Evolutionary conservation across 2,888 invertebrate species (phyloP).

Genomic region (Petrophora chlorosata): DNA sequence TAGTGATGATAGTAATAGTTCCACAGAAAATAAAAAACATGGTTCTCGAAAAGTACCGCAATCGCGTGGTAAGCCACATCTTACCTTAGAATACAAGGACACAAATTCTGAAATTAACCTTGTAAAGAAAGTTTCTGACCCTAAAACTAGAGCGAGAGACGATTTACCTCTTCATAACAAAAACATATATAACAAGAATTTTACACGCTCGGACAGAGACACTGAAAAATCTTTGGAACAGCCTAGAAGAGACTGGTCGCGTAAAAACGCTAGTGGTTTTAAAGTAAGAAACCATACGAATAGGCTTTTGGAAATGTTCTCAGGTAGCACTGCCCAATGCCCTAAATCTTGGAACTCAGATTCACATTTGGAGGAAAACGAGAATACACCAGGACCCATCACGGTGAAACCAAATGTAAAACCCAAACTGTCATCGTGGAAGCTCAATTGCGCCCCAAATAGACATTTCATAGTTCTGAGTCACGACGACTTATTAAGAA

Average conservation of each 20-base stretch:
- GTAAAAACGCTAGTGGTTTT: slow-evolving; percentile 37
- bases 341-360: slow-evolving; percentile 23
- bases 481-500: slow-evolving; percentile 60
- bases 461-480: slow-evolving; percentile 56
- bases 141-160: no score
- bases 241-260: slow-evolving; percentile 15
- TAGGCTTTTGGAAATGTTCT: slow-evolving; percentile 63
- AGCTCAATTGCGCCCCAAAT: slow-evolving; percentile 47
- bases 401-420: slow-evolving; percentile 21
- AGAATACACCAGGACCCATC: slow-evolving; percentile 7
- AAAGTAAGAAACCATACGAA: slow-evolving; percentile 61
- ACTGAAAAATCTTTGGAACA: slow-evolving; percentile 24
- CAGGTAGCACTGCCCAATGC: slow-evolving; percentile 58
- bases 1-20: slow-evolving; percentile 37
- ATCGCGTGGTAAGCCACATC: slow-evolving; percentile 8
- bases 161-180: no score
- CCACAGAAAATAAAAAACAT: slow-evolving; percentile 2
- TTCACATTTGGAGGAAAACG: slow-evolving; percentile 26
- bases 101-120: no score
- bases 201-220: no score
- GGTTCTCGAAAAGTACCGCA: slow-evolving; percentile 1
- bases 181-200: no score
- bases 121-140: no score
- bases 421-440: slow-evolving; percentile 29
- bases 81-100: slow-evolving; percentile 36